Conservation (phyloP, 2,888 invertebrate genomes). For the Danaus chrysippus region DNA sequence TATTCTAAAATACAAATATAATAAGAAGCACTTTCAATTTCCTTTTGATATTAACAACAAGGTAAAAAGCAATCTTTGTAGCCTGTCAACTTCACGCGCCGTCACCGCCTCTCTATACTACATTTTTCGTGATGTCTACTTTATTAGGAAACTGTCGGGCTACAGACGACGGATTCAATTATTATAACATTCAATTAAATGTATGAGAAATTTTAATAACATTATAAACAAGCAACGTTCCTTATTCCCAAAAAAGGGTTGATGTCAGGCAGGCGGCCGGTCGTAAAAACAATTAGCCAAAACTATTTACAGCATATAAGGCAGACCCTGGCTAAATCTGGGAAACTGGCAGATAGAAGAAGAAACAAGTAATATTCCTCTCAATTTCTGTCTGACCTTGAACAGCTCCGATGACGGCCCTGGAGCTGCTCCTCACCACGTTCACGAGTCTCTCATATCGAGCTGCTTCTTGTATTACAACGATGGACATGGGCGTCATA, state of each 20-base stretch:
- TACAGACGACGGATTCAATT: not conserved
- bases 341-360: no score
- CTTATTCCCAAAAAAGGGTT: no score
- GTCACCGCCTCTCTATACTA: conserved; percentile 1
- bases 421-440: conserved; percentile 86
- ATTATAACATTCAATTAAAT: not conserved
- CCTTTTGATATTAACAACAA: not conserved
- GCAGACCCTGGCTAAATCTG: no score
- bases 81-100: conserved; percentile 5
- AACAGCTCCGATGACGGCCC: conserved; percentile 90
- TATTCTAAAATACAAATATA: not conserved
- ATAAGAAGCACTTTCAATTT: not conserved
- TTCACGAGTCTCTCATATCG: conserved; percentile 86
- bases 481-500: conserved; percentile 95
- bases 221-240: no score
- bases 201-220: not conserved
- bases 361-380: no score
- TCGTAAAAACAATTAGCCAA: no score
- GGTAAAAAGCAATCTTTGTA: conserved; percentile 4
- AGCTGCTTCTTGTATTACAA: conserved; percentile 92
- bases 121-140: not conserved
- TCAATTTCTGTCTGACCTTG: conserved; percentile 80
- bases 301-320: no score
- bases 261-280: no score
- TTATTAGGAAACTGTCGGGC: conserved; percentile 3